Evolutionary conservation across 2,797 vertebrate species (phyloP).

Genomic region (Poeciliopsis gracilis): DNA sequence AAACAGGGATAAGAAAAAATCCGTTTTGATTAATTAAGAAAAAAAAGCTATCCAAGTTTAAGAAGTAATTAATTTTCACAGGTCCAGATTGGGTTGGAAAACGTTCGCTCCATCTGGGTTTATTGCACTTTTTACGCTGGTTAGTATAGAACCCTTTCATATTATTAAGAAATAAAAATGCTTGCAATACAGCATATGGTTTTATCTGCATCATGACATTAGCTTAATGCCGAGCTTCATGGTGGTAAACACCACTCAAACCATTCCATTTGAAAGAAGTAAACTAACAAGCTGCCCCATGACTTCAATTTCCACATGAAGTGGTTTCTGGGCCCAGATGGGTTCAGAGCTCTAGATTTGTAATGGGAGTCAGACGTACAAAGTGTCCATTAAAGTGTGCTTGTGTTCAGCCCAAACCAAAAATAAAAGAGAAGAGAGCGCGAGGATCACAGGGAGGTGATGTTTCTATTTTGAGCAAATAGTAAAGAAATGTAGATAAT

Average conservation of each 20-base stretch:
- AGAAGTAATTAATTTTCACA: neutral
- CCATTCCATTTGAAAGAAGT: constrained; percentile 40
- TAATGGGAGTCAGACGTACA: constrained; percentile 56
- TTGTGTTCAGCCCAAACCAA: constrained; percentile 24
- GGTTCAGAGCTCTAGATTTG: constrained; percentile 46
- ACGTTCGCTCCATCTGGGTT: neutral
- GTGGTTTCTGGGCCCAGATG: constrained; percentile 59
- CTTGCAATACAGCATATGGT: constrained; percentile 1
- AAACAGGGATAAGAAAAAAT: neutral
- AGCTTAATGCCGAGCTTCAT: constrained; percentile 19
- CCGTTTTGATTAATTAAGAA: too few relatives aligned
- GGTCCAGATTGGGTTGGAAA: neutral
- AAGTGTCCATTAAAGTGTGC: constrained; percentile 26
- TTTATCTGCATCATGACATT: constrained; percentile 29
- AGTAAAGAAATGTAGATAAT: constrained; percentile 6
- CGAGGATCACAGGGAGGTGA: neutral
- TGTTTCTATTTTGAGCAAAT: constrained; percentile 17
- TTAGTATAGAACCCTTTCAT: neutral
- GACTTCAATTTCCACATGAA: constrained; percentile 66
- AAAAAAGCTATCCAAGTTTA: neutral
- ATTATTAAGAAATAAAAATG: constrained; percentile 10
- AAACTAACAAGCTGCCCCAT: constrained; percentile 62
- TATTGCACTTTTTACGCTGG: neutral
- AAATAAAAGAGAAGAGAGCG: constrained; percentile 14
- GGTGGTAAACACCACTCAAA: constrained; percentile 38